Evolutionary conservation across 2,888 invertebrate species (phyloP).

Genomic region (Tetranychus piercei): DNA sequence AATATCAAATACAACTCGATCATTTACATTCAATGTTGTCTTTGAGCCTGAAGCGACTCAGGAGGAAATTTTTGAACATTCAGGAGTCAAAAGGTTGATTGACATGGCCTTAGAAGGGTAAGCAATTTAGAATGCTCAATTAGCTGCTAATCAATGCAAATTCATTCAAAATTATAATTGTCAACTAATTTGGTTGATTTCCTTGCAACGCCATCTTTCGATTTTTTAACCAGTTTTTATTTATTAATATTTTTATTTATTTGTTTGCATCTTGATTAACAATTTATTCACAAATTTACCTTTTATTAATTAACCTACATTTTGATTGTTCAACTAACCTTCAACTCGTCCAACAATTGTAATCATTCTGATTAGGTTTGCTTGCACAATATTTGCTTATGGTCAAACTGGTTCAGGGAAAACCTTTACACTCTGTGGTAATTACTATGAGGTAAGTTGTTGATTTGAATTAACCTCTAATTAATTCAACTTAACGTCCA

Average conservation of each 20-base stretch:
- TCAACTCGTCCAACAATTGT: too few relatives aligned
- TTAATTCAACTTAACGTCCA: not conserved
- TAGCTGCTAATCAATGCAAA: not conserved
- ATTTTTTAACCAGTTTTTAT: not conserved
- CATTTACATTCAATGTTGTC: slow-evolving; percentile 85
- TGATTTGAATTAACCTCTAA: not conserved
- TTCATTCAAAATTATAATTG: not conserved
- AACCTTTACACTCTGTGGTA: slow-evolving; percentile 79
- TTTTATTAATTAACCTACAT: not conserved
- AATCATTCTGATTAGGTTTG: slow-evolving; percentile 41
- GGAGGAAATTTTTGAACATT: slow-evolving; percentile 68
- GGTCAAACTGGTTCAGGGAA: slow-evolving; percentile 93
- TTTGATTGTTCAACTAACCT: too few relatives aligned
- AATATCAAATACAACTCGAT: slow-evolving; percentile 31
- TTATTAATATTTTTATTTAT: too few relatives aligned
- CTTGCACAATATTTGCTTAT: slow-evolving; percentile 83
- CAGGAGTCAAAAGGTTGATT: slow-evolving; percentile 68
- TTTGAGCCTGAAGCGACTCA: slow-evolving; percentile 75
- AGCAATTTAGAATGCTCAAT: not conserved
- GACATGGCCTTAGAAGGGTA: slow-evolving; percentile 80
- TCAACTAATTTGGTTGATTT: not conserved
- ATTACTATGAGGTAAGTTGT: slow-evolving; percentile 24
- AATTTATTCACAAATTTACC: not conserved
- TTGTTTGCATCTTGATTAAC: not conserved
- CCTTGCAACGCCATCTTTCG: not conserved